phyloP scores from a whole-genome alignment of 2,888 invertebrate genomes.

The Fissipunctia ypsillon region DNA sequence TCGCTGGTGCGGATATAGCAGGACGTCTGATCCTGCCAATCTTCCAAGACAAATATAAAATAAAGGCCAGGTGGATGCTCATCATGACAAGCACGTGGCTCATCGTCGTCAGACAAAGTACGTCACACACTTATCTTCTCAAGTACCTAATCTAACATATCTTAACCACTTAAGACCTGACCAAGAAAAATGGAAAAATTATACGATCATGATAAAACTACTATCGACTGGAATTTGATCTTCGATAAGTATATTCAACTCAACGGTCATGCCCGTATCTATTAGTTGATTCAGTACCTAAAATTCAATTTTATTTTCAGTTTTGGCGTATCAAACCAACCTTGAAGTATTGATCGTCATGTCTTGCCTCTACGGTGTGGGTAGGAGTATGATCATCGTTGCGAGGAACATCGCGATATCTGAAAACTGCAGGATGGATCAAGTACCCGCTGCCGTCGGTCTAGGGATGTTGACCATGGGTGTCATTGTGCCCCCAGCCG shows the following conservation, averaged over 20 bases:
- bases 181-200: constrained; percentile 54
- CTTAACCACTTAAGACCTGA: constrained; percentile 28
- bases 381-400: constrained; percentile 93
- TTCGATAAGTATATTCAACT: constrained; percentile 45
- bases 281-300: constrained; percentile 18
- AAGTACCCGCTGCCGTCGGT: constrained; percentile 93
- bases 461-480: constrained; percentile 94
- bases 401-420: constrained; percentile 93
- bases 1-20: constrained; percentile 92
- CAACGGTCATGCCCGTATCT: constrained; percentile 14
- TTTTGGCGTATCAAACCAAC: constrained; percentile 91
- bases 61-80: constrained; percentile 92
- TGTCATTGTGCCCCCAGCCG: constrained; percentile 92
- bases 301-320: constrained; percentile 78
- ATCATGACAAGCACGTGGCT: constrained; percentile 91
- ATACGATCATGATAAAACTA: constrained; percentile 50
- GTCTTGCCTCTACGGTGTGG: constrained; percentile 92
- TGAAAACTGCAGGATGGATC: constrained; percentile 90
- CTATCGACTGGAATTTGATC: constrained; percentile 59
- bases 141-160: constrained; percentile 34
- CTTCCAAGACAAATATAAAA: constrained; percentile 91
- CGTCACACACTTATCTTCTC: constrained; percentile 67
- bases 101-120: constrained; percentile 90
- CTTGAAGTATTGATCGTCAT: constrained; percentile 88
- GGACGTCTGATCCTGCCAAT: constrained; percentile 92